Conservation (phyloP, 2,797 vertebrate species). For the Cyprinodon diabolis region DNA sequence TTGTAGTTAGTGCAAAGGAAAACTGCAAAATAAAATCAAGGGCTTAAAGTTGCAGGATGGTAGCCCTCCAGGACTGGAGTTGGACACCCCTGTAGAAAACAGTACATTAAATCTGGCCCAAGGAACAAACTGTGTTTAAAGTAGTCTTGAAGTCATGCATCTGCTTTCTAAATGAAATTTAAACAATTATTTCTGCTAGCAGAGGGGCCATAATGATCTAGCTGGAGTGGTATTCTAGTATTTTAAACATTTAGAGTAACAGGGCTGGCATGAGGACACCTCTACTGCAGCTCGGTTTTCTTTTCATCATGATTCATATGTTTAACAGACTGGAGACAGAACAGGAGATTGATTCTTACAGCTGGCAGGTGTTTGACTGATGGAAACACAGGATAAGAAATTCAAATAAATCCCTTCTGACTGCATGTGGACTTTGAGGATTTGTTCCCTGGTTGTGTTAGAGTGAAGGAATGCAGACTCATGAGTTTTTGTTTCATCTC, state of each 20-base stretch:
- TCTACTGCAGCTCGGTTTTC: conserved; percentile 5
- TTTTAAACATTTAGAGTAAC: conserved; percentile 33
- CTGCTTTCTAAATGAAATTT: neutral
- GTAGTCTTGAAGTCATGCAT: neutral
- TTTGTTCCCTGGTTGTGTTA: conserved; percentile 29
- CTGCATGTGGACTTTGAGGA: conserved; percentile 21
- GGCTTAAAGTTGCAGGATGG: no score
- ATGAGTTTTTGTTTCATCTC: neutral
- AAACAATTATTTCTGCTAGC: conserved; percentile 3
- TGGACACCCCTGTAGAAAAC: no score
- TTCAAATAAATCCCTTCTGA: conserved; percentile 35
- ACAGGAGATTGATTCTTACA: neutral
- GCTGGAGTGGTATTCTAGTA: neutral
- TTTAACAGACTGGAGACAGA: neutral
- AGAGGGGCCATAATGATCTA: neutral
- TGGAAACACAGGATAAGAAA: conserved; percentile 17
- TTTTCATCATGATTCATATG: neutral
- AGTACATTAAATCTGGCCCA: neutral
- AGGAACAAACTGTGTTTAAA: conserved; percentile 27
- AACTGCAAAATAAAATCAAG: no score
- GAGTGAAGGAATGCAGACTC: conserved; percentile 31
- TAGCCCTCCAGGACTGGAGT: no score
- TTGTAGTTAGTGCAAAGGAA: no score
- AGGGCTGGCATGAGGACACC: neutral
- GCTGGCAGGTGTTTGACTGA: conserved; percentile 34